phyloP scores from a whole-genome alignment of 2,888 invertebrate genomes.

The Aphodius granarius region DNA sequence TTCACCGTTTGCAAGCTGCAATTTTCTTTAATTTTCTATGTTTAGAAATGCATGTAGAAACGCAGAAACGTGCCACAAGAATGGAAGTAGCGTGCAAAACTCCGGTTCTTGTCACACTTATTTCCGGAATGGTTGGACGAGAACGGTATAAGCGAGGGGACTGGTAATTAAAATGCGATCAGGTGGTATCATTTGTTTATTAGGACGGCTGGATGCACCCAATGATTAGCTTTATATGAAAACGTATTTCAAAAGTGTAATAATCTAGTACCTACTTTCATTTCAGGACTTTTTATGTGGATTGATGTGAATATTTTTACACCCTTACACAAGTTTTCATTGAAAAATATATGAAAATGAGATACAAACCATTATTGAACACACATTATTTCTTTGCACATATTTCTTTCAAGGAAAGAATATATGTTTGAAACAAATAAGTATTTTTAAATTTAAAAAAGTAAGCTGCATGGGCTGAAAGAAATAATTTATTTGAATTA shows the following conservation, averaged over 20 bases:
- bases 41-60: not conserved
- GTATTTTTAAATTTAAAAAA: too few species aligned
- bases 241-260: not conserved
- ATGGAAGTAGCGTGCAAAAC: not conserved
- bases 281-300: too few species aligned
- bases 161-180: not conserved
- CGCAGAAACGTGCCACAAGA: not conserved
- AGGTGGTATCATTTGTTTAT: not conserved
- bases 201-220: not conserved
- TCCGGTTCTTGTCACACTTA: not conserved
- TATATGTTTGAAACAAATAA: too few species aligned
- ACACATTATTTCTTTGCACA: too few species aligned
- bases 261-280: too few species aligned
- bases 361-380: too few species aligned
- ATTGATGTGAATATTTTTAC: too few species aligned
- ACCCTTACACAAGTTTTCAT: too few species aligned
- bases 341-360: too few species aligned
- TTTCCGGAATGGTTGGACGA: not conserved
- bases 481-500: too few species aligned
- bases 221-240: not conserved
- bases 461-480: too few species aligned
- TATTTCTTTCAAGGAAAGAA: too few species aligned
- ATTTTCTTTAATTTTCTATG: not conserved
- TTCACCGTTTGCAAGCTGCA: not conserved
- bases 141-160: not conserved